These are phyloP conservation scores for Bovichtus variegatus DNA, from an alignment of 2,797 vertebrate genomes.

Conservation along the genomic window DNA sequence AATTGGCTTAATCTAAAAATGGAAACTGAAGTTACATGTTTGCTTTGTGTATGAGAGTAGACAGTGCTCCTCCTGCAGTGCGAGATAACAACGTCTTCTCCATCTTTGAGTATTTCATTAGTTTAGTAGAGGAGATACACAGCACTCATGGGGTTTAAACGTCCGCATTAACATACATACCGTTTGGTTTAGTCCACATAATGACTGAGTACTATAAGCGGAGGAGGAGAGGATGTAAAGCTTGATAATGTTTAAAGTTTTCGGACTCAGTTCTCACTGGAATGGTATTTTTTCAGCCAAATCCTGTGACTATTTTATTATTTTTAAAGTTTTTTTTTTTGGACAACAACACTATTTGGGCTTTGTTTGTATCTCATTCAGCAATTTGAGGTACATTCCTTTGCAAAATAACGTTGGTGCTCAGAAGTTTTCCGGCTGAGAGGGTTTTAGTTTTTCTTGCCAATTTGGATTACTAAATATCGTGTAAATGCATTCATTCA, in stretches of 20 bases:
- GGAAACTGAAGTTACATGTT: slow-evolving; percentile 6
- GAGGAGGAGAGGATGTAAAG: neutral
- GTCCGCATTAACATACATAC: neutral
- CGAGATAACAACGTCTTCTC: neutral
- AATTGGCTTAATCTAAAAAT: slow-evolving; percentile 26
- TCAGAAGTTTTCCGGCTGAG: neutral
- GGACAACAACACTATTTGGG: neutral
- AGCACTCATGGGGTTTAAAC: neutral
- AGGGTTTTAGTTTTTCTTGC: neutral
- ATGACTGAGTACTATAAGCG: neutral
- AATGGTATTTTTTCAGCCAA: neutral
- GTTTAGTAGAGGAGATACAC: neutral
- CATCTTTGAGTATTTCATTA: neutral
- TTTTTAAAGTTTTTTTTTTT: neutral
- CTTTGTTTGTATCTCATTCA: neutral
- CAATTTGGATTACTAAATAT: neutral
- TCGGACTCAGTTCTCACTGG: neutral
- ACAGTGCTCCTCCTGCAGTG: neutral
- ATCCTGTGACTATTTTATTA: neutral
- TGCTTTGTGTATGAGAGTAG: slow-evolving; percentile 9
- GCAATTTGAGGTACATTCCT: neutral
- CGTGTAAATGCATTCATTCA: slow-evolving; percentile 5
- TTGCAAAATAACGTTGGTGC: neutral
- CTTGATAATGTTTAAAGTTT: neutral
- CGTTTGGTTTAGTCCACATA: neutral